These are phyloP conservation scores for Platynereis dumerilii DNA, from an alignment of 2,888 invertebrate species.

Conservation along the genomic window DNA sequence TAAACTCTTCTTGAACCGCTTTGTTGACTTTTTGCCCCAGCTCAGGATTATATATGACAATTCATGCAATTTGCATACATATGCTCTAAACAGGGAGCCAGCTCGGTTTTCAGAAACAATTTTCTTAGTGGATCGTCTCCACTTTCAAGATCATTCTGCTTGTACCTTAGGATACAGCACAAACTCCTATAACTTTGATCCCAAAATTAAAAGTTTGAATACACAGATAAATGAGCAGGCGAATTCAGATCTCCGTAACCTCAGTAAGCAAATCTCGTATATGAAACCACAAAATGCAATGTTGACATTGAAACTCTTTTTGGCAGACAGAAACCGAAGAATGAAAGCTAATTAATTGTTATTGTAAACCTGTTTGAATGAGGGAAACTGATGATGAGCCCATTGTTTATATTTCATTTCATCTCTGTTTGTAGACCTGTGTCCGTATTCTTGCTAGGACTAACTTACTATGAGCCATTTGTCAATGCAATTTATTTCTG, in stretches of 20 bases:
- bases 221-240: slow-evolving; percentile 6
- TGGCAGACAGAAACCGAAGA: no score
- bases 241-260: background rate
- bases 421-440: no score
- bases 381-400: no score
- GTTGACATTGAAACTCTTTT: no score
- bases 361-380: no score
- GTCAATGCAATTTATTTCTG: no score
- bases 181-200: background rate
- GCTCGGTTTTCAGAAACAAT: background rate
- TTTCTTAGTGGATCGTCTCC: background rate
- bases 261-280: background rate
- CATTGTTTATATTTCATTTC: no score
- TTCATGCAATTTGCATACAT: background rate
- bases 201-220: background rate
- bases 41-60: background rate
- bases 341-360: no score
- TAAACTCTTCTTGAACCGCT: background rate
- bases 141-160: background rate
- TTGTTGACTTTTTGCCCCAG: background rate
- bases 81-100: slow-evolving; percentile 7
- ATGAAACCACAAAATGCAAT: background rate
- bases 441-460: no score
- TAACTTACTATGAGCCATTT: no score
- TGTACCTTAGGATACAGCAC: slow-evolving; percentile 4